Evolutionary conservation across 1,140 invertebrate species (phyloP), one percentile per base, ranked within the genome.

Genomic region (Drosophila ogumai): DNA sequence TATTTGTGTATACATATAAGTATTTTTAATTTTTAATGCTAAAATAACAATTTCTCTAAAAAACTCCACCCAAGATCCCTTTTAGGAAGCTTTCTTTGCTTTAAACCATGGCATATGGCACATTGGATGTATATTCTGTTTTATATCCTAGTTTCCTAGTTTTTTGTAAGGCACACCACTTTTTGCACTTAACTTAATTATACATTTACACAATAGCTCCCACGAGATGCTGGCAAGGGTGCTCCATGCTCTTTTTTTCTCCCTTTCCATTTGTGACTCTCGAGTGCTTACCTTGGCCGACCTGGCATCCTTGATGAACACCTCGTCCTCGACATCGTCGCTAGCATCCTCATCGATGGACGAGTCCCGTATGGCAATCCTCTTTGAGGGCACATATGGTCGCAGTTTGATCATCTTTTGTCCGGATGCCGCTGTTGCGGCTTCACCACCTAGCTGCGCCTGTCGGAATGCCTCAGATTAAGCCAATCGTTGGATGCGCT

Each of bases 221-320:
- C 32, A 36, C 8, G 19, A 36, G 32, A 54, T 54, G 32, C 17
- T 13, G 50, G 17, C 32, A 22, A 13, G 50, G 12, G 17, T 36
- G 19, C 17, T 36, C 19, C 52, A 19, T 54, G 1, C 5, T 22
- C 2, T 0, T 38, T 15, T 15, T 36, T 38, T 3, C 7, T 36
- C 13, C 12, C 8, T 36, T 3, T 22, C 0, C 32, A 2, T 36
- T 22, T 5, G 0, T 0, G 15, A 54, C 50, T 36, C 12, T 38
- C 10, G 9, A 6, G 2, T n/a, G 68, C 64, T 80, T 38, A 91
- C 91, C 66, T 92, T 92, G 28, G 84, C 84, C 13, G 90, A 95
- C 92, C 94, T 94, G 10, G 95, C 95, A 93, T 96, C 95, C 71
- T 95, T 93, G 69, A 96, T 96, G 80, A 96, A 96, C 15, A 96